These are phyloP conservation scores for Drosophila demipolita DNA, from an alignment of 2,888 invertebrate species.

Conservation along the genomic window DNA sequence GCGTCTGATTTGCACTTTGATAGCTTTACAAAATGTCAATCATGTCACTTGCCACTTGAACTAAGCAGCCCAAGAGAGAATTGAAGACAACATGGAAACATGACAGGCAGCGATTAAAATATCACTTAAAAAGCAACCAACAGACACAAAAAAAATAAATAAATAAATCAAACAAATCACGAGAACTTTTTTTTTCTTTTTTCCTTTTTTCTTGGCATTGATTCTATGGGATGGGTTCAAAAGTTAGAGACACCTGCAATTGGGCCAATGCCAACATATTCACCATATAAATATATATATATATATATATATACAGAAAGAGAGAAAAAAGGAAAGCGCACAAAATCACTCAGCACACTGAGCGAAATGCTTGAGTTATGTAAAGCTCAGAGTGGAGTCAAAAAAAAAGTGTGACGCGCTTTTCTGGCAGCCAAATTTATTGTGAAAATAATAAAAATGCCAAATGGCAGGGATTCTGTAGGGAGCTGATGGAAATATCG, in stretches of 20 bases:
- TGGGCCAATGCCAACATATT: conserved; percentile 69
- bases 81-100: conserved; percentile 49
- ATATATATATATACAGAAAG: background rate
- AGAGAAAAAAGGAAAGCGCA: conserved; percentile 12
- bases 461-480: conserved; percentile 19
- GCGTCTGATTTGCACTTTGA: conserved; percentile 30
- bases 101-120: conserved; percentile 67
- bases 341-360: conserved; percentile 51
- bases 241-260: conserved; percentile 70
- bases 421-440: conserved; percentile 65
- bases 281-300: no score
- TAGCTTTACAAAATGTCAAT: conserved; percentile 47
- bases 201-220: conserved; percentile 27
- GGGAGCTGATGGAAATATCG: conserved; percentile 27
- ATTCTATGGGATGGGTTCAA: conserved; percentile 47
- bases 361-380: conserved; percentile 61
- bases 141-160: background rate
- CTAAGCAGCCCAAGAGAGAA: conserved; percentile 26
- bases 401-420: conserved; percentile 61
- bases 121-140: conserved; percentile 36
- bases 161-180: conserved; percentile 60
- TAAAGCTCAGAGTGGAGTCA: conserved; percentile 31
- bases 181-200: background rate
- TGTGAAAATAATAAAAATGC: conserved; percentile 50
- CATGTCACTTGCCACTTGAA: conserved; percentile 38